Evolutionary conservation across 2,113 vertebrate species (phyloP).

Genomic region (Boulengeromyrus knoepffleri): DNA sequence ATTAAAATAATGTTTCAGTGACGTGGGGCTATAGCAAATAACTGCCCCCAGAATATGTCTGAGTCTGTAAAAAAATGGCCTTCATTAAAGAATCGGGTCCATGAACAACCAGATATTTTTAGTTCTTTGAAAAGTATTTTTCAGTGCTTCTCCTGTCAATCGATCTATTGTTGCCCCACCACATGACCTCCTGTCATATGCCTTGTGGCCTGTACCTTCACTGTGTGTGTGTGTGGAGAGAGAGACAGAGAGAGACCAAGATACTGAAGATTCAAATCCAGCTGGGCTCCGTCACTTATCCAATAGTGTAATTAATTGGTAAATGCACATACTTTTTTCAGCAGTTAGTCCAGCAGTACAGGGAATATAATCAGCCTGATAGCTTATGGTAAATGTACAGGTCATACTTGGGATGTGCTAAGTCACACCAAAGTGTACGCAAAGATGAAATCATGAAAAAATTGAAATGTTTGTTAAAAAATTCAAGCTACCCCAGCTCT

Average conservation of each 20-base stretch:
- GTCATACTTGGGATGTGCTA: not conserved
- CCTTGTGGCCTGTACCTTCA: not conserved
- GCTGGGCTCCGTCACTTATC: not conserved
- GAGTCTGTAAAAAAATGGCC: not conserved
- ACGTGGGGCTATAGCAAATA: not conserved
- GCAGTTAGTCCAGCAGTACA: not conserved
- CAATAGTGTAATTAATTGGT: not conserved
- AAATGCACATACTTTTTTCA: not conserved
- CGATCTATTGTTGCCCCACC: conserved; percentile 44
- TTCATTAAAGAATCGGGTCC: conserved; percentile 3
- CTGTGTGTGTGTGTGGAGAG: not conserved
- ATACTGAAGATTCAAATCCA: not conserved
- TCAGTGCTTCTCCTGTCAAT: conserved; percentile 43
- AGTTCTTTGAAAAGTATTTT: conserved; percentile 41
- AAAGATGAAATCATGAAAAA: not conserved
- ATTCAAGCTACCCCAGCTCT: not conserved
- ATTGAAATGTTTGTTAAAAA: not conserved
- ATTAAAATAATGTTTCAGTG: too few species aligned
- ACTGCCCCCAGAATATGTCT: not conserved
- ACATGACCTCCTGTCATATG: conserved; percentile 39
- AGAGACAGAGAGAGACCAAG: not conserved
- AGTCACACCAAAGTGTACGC: not conserved
- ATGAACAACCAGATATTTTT: conserved; percentile 41
- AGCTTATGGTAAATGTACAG: not conserved
- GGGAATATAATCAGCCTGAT: not conserved